A percentile compares a stretch with the other conserved stretches of the same genome.
phyloP scores from a whole-genome alignment of 2,888 invertebrate species.

The Xestia rhomboidea region DNA sequence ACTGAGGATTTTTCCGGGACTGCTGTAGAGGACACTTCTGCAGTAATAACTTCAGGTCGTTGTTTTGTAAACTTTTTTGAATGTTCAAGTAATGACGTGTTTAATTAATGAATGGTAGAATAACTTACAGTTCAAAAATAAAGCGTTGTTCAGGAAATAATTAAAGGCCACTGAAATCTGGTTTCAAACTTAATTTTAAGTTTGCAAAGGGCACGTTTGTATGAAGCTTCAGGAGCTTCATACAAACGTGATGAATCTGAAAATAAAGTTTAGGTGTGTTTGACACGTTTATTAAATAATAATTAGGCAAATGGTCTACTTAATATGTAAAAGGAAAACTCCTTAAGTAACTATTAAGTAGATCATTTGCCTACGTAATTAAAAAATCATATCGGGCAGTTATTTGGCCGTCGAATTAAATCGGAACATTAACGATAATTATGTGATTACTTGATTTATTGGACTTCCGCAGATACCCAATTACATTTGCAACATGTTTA shows the following conservation, averaged over 20 bases:
- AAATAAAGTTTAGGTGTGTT: slow-evolving; percentile 33
- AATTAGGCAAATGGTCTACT: too few species aligned
- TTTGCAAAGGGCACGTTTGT: slow-evolving; percentile 11
- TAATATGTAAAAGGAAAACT: too few species aligned
- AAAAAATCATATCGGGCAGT: slow-evolving; percentile 1
- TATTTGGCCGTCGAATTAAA: slow-evolving; percentile 23
- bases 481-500: slow-evolving; percentile 8
- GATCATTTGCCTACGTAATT: slow-evolving; percentile 1
- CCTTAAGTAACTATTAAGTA: not conserved
- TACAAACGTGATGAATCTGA: slow-evolving; percentile 29
- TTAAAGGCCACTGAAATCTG: not conserved
- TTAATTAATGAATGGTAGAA: slow-evolving; percentile 4
- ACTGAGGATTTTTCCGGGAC: slow-evolving; percentile 80
- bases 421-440: slow-evolving; percentile 31
- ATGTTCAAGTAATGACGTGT: slow-evolving; percentile 1
- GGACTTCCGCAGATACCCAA: slow-evolving; percentile 30
- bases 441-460: slow-evolving; percentile 29
- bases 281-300: not conserved
- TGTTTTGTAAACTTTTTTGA: slow-evolving; percentile 39
- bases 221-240: too few species aligned
- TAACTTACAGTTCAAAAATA: not conserved
- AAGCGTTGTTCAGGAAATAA: not conserved
- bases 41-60: slow-evolving; percentile 78
- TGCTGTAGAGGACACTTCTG: slow-evolving; percentile 72
- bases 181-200: slow-evolving; percentile 14